Percentiles rank a stretch among this genome's conserved stretches.
Evolutionary conservation across 2,797 vertebrate genomes (phyloP).

Genomic region (Podarcis siculus): DNA sequence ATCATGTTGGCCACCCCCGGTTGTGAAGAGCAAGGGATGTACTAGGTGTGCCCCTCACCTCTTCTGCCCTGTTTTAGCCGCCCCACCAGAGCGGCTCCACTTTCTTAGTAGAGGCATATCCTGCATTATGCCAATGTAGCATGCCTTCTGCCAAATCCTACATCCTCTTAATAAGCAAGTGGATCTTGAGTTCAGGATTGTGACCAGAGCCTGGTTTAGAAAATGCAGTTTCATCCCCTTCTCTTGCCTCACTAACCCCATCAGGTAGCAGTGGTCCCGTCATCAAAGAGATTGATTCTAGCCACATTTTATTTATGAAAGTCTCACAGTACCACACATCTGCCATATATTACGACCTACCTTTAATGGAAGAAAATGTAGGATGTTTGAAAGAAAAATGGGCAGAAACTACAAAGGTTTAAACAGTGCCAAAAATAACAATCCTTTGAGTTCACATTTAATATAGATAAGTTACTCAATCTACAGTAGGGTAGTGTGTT

Average conservation of each 20-base stretch:
- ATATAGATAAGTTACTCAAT: slow-evolving; percentile 67
- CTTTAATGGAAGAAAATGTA: slow-evolving; percentile 42
- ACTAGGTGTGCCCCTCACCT: too few relatives aligned
- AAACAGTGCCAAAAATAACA: slow-evolving; percentile 57
- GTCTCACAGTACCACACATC: background rate
- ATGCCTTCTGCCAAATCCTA: background rate
- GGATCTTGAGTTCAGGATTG: background rate
- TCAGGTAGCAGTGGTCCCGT: slow-evolving; percentile 9
- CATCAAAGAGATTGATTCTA: slow-evolving; percentile 34
- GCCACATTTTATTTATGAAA: background rate
- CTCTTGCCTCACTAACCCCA: background rate
- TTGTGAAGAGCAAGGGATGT: too few relatives aligned
- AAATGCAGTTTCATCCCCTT: accelerated
- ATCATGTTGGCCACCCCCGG: too few relatives aligned
- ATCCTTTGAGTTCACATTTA: slow-evolving; percentile 61
- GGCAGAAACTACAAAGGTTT: slow-evolving; percentile 44
- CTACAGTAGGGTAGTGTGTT: slow-evolving; percentile 54
- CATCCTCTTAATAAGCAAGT: too few relatives aligned
- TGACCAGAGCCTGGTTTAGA: background rate
- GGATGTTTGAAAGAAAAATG: slow-evolving; percentile 51
- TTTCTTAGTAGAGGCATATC: background rate
- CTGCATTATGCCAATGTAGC: background rate
- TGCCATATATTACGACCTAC: slow-evolving; percentile 10
- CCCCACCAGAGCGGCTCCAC: too few relatives aligned
- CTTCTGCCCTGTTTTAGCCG: too few relatives aligned